Evolutionary conservation across 2,888 invertebrate genomes (phyloP), one percentile per base, ranked within the genome.

Genomic region (Acrocyrtus sp.): DNA sequence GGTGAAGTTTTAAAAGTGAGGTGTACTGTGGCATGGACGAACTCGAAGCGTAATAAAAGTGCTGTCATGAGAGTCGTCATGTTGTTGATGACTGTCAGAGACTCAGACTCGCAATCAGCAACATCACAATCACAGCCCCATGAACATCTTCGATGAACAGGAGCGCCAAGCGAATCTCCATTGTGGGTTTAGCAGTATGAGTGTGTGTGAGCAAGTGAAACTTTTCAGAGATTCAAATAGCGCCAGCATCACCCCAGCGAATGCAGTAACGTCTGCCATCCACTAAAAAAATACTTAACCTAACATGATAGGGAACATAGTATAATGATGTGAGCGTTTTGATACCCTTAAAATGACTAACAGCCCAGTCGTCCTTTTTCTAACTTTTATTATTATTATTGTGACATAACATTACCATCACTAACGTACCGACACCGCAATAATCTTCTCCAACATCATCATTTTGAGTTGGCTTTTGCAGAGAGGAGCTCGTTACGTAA

Each of bases 21-120:
- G 65, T 65, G 34, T 47, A 48, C 27, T n/a, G 3, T 8, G 50
- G 5, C 10, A 21, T n/a, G 2, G 3, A 47, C 10, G n/a, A 10
- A 2, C 17, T 12, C 24, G 43, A 39, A 19, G 24, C 21, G n/a
- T n/a, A n/a, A n/a, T n/a, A n/a, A 22, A 67, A 67, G 58, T 58
- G 58, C 48, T 57, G 50, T 51, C 58, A 58, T 58, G 67, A 67
- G 67, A 58, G 58, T 67, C 67, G 57, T 67, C 67, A 67, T 67
- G 58, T 51, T 29, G 66, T 17, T 57, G 47, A 27, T 66, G 53
- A 63, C 51, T 47, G 43, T 39, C 39, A 8, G 8, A 10, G 39
- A 8, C 8, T 15, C 15, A 39, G 8, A 10, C 8, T 39, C 39
- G 15, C 39, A 8, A 39, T 39, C 15, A 39, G 8, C 15, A 39